Conservation (phyloP, 2,113 vertebrate species). For the Podarcis muralis region DNA sequence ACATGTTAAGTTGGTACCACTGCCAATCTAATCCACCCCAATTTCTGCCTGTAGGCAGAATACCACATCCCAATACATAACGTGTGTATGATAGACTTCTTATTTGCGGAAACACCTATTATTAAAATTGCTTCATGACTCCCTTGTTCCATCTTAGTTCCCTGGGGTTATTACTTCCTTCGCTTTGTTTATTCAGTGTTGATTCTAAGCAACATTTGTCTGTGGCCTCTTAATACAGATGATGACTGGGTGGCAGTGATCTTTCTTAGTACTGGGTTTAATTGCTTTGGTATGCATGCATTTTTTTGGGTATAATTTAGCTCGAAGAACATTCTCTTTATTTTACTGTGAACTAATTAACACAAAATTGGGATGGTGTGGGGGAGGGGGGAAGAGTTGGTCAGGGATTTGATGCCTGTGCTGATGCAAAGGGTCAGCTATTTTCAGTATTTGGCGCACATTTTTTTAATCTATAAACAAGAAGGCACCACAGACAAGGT, state of each 20-base stretch:
- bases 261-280: background rate
- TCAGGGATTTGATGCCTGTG: conserved; percentile 24
- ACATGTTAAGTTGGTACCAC: conserved; percentile 27
- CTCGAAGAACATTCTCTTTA: background rate
- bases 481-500: conserved; percentile 16
- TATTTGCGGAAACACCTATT: conserved; percentile 14
- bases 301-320: background rate
- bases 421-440: background rate
- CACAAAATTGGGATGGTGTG: conserved; percentile 29
- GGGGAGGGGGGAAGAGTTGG: background rate
- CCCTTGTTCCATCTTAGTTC: background rate
- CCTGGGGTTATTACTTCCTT: background rate
- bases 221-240: background rate
- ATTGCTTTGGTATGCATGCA: background rate
- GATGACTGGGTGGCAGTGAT: background rate
- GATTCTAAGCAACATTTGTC: background rate
- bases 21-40: conserved; percentile 31
- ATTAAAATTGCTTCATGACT: background rate
- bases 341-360: background rate
- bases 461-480: background rate
- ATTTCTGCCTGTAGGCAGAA: conserved; percentile 26
- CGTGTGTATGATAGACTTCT: background rate
- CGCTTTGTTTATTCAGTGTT: background rate
- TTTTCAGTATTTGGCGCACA: conserved; percentile 33
- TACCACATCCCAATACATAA: background rate